Evolutionary conservation across 2,888 invertebrate genomes (phyloP), one percentile per base, ranked within the genome.

Genomic region (Calameuta idolon): DNA sequence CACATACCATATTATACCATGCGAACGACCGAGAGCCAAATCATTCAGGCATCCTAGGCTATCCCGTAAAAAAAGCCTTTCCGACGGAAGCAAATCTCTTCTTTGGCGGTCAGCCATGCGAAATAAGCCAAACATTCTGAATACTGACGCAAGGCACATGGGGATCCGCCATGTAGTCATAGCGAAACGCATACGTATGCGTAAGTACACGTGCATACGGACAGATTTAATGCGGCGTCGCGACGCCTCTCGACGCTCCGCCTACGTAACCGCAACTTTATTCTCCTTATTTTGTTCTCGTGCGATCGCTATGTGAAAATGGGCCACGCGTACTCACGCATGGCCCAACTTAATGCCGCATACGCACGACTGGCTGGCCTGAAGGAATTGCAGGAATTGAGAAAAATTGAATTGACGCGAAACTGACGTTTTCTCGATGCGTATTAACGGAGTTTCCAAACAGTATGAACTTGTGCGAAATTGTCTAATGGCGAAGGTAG

Each of bases 71-170:
- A 88, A 87, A 87, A 83, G 83, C 86, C 87, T 86, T 88, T 84
- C 87, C 85, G 85, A 86, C 86, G 85, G 86, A 90, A 89, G 90
- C 89, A 91, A 90, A 91, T 91, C 90, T 90, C 89, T 89, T 90
- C 90, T 91, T 91, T 91, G 86, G 89, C 81, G 86, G 78, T 84
- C 89, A 87, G 81, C 89, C 89, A 90, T 91, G 90, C 87, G 91
- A 91, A 91, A 91, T 91, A 91, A 91, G 91, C 91, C 90, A 89
- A 88, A 87, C 88, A 86, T 88, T 89, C 87, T 90, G 88, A 90
- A 91, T 91, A 87, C 90, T 87, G 89, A 90, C 90, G 89, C 87
- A 87, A 31, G 71, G 34, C 33, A 34, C 71, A 23, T 55, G 23
- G 55, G 55, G 55, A 55, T 55, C 55, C 55, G 23, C 55, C 55